Base-by-base conservation (phyloP, 2,113 vertebrate species). In the Thryonomys swinderianus region DNA sequence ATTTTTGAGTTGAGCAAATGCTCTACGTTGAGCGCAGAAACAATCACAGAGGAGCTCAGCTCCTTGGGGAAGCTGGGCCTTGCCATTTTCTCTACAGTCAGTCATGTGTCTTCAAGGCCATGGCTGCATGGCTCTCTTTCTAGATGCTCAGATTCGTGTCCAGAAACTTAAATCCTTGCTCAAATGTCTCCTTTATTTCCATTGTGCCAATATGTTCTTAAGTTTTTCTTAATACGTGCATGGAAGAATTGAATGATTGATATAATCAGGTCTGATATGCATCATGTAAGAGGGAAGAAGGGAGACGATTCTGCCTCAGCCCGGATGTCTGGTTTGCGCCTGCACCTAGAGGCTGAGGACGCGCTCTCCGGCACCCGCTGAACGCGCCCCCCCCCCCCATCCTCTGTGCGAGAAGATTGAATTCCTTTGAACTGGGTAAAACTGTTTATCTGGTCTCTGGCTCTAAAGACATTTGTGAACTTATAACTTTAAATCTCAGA, bases 401-500 rank as follows among this genome's bases (percentile, higher is more conserved):
- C 40, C 16, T 67, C 61, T 61, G n/a, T 37, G 9, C 5, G 53
- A n/a, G 40, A 55, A 1, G 78, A 34, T 23, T 37, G 11, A 23
- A 40, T 25, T 37, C 34, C 23, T 69, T 83, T 32, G 69, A 92
- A 71, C 2, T 40, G 21, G 25, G 45, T 61, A n/a, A 85, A 66
- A 55, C 14, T 23, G 57, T 48, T 87, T 82, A 40, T 73, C 61
- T 81, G 30, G 9, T 61, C 62, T n/a, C 30, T 64, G 59, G 40
- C 82, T 95, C 88, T 67, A 67, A 90, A 82, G 45, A 71, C 81
- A 2, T 32, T 84, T 82, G 48, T 66, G 6, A 55, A 85, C 10
- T 76, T 81, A 34, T 48, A 90, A 64, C n/a, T 40, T 91, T 93
- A 90, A 90, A 95, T 34, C 84, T 88, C 66, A 89, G 40, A 91